These are phyloP conservation scores for Hemitrygon akajei DNA, from an alignment of 2,797 vertebrate genomes.

Conservation along the genomic window DNA sequence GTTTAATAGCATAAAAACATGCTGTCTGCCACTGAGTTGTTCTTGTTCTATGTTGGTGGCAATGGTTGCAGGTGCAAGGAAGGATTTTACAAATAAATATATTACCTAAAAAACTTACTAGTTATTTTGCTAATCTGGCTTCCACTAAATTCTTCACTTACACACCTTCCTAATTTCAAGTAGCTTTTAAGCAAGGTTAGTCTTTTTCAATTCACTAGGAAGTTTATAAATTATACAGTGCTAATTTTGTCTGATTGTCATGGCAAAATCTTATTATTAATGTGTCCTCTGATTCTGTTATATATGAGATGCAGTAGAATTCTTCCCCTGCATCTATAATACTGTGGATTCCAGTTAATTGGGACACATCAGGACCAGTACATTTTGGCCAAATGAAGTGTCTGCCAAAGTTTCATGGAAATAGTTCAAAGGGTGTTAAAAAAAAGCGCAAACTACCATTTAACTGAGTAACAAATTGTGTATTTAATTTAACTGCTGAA, in stretches of 20 bases:
- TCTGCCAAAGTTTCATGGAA: too few species aligned
- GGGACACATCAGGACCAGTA: too few species aligned
- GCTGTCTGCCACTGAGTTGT: background rate
- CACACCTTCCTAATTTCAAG: background rate
- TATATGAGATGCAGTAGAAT: too few species aligned
- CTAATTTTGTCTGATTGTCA: background rate
- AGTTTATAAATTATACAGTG: background rate
- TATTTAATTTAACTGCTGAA: too few species aligned
- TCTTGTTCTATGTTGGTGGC: background rate
- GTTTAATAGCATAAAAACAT: constrained; percentile 11
- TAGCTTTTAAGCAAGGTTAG: background rate
- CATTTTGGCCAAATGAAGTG: too few species aligned
- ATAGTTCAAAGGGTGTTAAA: too few species aligned
- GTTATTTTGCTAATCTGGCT: background rate
- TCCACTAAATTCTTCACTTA: background rate
- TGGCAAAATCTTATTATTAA: background rate
- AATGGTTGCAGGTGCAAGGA: background rate
- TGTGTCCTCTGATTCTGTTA: background rate
- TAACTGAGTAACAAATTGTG: too few species aligned
- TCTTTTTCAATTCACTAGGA: background rate
- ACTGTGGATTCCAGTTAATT: too few species aligned
- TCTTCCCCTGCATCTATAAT: background rate
- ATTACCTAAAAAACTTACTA: background rate
- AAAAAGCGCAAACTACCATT: too few species aligned
- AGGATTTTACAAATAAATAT: background rate